Evolutionary conservation across 2,888 invertebrate species (phyloP).

Genomic region (Dryobotodes eremita): DNA sequence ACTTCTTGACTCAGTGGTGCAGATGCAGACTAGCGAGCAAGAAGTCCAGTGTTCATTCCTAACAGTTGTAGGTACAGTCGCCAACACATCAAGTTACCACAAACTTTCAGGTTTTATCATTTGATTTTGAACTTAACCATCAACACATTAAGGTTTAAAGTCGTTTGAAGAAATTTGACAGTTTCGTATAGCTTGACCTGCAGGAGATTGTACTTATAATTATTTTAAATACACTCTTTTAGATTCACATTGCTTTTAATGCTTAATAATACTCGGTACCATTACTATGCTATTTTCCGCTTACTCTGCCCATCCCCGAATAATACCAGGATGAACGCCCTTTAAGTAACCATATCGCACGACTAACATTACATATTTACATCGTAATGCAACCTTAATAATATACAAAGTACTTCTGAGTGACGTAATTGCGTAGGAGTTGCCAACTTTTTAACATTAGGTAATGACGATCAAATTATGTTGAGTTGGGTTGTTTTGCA

Average conservation of each 20-base stretch:
- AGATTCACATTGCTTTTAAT: not conserved
- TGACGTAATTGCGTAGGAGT: slow-evolving; percentile 14
- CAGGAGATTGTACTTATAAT: no score
- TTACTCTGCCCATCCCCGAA: not conserved
- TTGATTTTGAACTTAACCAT: no score
- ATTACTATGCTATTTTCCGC: no score
- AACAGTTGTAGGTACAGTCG: not conserved
- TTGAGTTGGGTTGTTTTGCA: not conserved
- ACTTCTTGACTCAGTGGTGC: not conserved
- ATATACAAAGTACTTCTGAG: slow-evolving; percentile 1
- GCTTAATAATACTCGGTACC: not conserved
- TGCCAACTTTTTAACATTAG: slow-evolving; percentile 46
- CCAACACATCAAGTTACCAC: no score
- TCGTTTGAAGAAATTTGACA: no score
- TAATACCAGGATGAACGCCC: slow-evolving; percentile 3
- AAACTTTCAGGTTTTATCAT: no score
- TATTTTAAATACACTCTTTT: not conserved
- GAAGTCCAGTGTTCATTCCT: not conserved
- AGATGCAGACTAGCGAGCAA: not conserved
- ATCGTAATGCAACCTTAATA: slow-evolving; percentile 19
- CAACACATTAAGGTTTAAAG: no score
- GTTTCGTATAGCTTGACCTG: no score
- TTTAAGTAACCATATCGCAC: not conserved
- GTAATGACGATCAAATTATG: slow-evolving; percentile 40
- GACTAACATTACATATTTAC: slow-evolving; percentile 26